These are phyloP conservation scores for Acipenser oxyrinchus DNA, from an alignment of 2,797 vertebrate genomes.

Conservation along the genomic window DNA sequence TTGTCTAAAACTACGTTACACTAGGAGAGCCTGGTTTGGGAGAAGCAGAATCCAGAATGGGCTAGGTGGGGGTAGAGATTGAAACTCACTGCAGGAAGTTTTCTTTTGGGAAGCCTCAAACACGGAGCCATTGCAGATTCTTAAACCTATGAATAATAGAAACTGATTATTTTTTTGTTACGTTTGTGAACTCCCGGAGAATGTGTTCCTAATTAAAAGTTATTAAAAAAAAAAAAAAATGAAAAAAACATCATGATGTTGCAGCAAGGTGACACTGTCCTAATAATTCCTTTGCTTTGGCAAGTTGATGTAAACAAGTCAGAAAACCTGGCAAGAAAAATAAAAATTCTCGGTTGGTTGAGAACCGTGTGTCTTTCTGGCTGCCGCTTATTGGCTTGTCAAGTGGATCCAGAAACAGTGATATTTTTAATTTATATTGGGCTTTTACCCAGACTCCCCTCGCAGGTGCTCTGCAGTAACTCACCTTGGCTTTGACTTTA, in stretches of 20 bases:
- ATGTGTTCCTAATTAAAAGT: no score
- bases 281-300: background rate
- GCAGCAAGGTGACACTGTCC: background rate
- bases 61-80: no score
- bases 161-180: background rate
- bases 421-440: background rate
- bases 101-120: no score
- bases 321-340: slow-evolving; percentile 19
- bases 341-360: slow-evolving; percentile 16
- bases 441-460: background rate
- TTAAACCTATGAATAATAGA: background rate
- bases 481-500: no score
- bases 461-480: no score
- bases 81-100: no score
- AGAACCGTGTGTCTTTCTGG: slow-evolving; percentile 24
- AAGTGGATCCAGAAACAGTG: slow-evolving; percentile 19
- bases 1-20: no score
- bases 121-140: no score
- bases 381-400: slow-evolving; percentile 11
- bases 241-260: background rate
- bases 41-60: no score
- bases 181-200: no score
- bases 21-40: no score
- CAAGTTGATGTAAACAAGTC: slow-evolving; percentile 24
- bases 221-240: no score